Base-by-base conservation (phyloP, 2,113 vertebrate species). In the Tretioscincus oriximinensis region DNA sequence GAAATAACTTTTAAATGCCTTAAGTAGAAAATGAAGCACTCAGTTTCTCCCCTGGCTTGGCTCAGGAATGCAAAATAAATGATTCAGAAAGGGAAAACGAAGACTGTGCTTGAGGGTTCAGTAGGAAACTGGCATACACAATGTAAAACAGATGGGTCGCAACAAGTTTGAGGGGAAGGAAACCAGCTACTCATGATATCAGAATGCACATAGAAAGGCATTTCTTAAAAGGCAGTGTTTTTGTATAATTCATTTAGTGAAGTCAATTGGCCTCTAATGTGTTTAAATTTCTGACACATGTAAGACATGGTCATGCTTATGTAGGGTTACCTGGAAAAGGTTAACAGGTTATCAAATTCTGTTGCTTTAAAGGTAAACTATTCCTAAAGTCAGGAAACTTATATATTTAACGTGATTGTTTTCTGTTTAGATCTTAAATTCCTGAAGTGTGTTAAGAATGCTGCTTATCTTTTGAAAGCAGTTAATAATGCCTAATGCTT, bases 81-180 rank as follows among this genome's bases (percentile, higher is more conserved):
- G 77, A 82, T 91, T 90, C 78, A 89, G 87, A 90, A 75, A 54
- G 49, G 31, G 60, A 51, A 76, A 76, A 70, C 28, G 24, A 54
- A 78, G 81, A 77, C 29, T 89, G 68, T 90, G 89, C 88, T 87
- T 72, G 70, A 88, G 84, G 82, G 87, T 74, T 73, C 85, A 79
- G 82, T 72, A 88, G 85, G 89, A 93, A 89, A 54, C 54, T 86
- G 87, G 89, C 75, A 89, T 78, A 80, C 84, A 90, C 87, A 90
- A 92, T 90, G 86, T 63, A 88, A 92, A 92, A 81, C 91, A 94
- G 91, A 94, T 93, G 91, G 90, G 91, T 89, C 81, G 84, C 89
- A 92, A 91, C 88, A 93, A 81, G 90, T 89, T 88, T 84, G 45
- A 85, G 81, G 81, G 84, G 87, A 84, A 76, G 85, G 87, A 89